Conservation (phyloP, 2,888 invertebrate species). For the Polydrusus tereticollis region DNA sequence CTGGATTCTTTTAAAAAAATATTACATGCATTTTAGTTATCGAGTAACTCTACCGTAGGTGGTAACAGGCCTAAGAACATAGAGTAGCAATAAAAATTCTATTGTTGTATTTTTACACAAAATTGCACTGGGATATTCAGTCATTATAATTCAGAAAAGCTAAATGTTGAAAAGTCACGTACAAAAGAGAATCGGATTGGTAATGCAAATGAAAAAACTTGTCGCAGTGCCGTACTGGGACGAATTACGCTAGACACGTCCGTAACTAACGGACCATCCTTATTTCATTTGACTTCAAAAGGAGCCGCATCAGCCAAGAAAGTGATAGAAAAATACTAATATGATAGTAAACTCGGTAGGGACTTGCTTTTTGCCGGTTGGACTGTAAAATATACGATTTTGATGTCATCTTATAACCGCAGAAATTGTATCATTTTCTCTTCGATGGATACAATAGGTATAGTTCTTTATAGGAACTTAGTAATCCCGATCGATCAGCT, state of each 20-base stretch:
- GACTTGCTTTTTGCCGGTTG: constrained; percentile 39
- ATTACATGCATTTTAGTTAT: too few relatives aligned
- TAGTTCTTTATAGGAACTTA: neutral
- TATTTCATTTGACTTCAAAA: constrained; percentile 50
- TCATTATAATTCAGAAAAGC: neutral
- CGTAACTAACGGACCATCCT: constrained; percentile 50
- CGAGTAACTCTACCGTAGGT: too few relatives aligned
- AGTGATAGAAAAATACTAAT: constrained; percentile 54
- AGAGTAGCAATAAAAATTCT: too few relatives aligned
- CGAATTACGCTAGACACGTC: constrained; percentile 52
- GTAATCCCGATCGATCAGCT: neutral
- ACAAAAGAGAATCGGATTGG: constrained; percentile 37
- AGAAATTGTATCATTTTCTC: constrained; percentile 9
- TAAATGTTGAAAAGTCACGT: constrained; percentile 17
- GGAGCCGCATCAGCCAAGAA: constrained; percentile 47
- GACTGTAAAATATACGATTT: constrained; percentile 18
- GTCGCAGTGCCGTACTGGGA: constrained; percentile 47
- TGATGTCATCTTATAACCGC: constrained; percentile 27
- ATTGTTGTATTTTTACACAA: neutral
- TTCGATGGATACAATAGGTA: neutral
- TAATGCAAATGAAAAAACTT: constrained; percentile 44
- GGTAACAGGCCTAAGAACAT: too few relatives aligned
- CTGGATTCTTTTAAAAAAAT: too few relatives aligned
- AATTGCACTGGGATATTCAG: neutral
- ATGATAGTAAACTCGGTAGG: constrained; percentile 47